These are phyloP conservation scores for Cossypha niveicapilla DNA, from an alignment of 2,797 vertebrate genomes.

Conservation along the genomic window DNA sequence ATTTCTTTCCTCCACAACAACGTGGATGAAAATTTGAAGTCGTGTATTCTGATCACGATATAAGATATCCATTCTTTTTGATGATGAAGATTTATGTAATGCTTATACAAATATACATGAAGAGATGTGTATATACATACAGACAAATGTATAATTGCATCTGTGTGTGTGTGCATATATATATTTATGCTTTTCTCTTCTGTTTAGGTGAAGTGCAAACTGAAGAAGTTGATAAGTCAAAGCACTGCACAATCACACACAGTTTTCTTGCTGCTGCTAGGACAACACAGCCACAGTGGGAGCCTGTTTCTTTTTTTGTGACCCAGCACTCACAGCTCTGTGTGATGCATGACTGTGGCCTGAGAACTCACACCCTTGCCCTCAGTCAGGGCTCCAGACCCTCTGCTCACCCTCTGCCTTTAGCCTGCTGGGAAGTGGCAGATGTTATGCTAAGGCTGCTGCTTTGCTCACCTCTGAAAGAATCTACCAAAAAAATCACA, in stretches of 20 bases:
- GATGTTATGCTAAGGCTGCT: fast-evolving
- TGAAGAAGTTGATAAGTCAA: background rate
- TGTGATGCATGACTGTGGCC: fast-evolving
- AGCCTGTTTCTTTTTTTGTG: background rate
- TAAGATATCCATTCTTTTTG: background rate
- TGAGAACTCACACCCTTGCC: fast-evolving
- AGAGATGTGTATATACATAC: background rate
- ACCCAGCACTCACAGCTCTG: background rate
- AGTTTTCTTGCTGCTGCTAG: background rate
- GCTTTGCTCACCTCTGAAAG: background rate
- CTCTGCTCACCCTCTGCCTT: fast-evolving
- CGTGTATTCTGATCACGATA: background rate
- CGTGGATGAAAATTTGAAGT: background rate
- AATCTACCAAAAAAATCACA: background rate
- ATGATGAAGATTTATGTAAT: background rate
- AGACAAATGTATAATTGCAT: background rate
- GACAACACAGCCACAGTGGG: background rate
- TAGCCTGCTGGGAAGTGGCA: background rate
- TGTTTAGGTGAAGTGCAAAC: background rate
- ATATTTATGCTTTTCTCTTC: background rate
- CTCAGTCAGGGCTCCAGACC: fast-evolving
- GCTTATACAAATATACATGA: background rate
- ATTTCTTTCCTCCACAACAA: background rate
- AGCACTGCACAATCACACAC: background rate
- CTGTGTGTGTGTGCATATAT: too few species aligned